phyloP scores from a whole-genome alignment of 1,140 invertebrate genomes.

The Drosophila sp. region DNA sequence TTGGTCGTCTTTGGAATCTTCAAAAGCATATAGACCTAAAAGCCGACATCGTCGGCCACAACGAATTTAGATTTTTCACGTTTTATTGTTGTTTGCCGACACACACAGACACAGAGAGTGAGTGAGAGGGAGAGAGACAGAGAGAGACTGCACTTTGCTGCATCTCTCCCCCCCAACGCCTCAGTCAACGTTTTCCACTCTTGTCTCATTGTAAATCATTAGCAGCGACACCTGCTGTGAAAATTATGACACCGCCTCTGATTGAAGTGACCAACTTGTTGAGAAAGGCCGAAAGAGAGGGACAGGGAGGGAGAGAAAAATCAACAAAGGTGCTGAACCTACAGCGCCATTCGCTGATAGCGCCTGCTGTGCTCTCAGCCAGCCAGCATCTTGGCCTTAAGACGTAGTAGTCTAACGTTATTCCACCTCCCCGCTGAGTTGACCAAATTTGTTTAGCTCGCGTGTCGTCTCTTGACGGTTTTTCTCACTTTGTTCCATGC shows the following conservation, averaged over 20 bases:
- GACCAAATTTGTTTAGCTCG: conserved; percentile 72
- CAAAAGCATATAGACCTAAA: conserved; percentile 37
- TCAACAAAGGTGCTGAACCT: conserved; percentile 68
- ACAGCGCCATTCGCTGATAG: conserved; percentile 68
- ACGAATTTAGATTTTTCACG: conserved; percentile 68
- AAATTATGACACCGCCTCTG: conserved; percentile 83
- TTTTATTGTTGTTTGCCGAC: conserved; percentile 74
- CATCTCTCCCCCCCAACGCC: conserved; percentile 12
- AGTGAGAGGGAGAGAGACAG: not conserved
- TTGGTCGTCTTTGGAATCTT: conserved; percentile 12
- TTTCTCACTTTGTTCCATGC: conserved; percentile 20
- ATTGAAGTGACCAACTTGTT: conserved; percentile 74
- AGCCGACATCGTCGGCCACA: conserved; percentile 50
- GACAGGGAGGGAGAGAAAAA: conserved; percentile 4
- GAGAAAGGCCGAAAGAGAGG: conserved; percentile 21
- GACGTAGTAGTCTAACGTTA: not conserved
- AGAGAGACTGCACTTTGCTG: conserved; percentile 30
- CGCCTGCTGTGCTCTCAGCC: conserved; percentile 53
- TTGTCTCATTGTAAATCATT: conserved; percentile 71
- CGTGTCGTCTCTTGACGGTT: conserved; percentile 31
- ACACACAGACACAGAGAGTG: not conserved
- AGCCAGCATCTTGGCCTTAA: conserved; percentile 4
- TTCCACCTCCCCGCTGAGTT: conserved; percentile 50
- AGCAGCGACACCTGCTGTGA: conserved; percentile 81
- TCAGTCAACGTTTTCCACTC: not conserved